phyloP scores from a whole-genome alignment of 2,797 vertebrate genomes.

The Anguilla pacifica region DNA sequence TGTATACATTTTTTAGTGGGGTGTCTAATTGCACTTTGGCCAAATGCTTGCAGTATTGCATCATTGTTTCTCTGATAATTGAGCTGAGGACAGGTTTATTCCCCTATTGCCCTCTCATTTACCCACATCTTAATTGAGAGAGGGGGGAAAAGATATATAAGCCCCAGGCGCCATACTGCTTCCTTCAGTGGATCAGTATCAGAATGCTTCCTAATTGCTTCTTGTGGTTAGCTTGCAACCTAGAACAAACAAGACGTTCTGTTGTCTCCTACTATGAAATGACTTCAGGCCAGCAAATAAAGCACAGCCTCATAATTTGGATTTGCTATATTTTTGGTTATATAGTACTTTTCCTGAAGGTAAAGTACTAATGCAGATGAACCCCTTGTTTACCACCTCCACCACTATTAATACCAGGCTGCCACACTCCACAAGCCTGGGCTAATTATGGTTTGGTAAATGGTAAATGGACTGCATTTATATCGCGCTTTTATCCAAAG shows the following conservation, averaged over 20 bases:
- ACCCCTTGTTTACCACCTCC: neutral
- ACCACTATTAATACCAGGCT: neutral
- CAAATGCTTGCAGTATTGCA: slow-evolving; percentile 10
- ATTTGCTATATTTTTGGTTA: neutral
- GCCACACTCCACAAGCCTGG: neutral
- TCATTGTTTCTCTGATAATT: slow-evolving; percentile 11
- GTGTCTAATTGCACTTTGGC: slow-evolving; percentile 22
- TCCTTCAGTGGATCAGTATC: slow-evolving; percentile 7
- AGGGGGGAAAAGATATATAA: neutral
- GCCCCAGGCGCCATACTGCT: neutral
- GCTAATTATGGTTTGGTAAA: neutral
- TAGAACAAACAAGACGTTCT: neutral
- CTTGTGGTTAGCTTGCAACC: neutral
- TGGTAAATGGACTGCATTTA: no score
- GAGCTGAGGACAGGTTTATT: slow-evolving; percentile 1
- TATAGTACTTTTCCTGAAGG: neutral
- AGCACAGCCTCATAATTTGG: neutral
- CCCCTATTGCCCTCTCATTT: neutral
- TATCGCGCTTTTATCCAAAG: no score
- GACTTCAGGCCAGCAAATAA: neutral
- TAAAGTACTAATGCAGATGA: neutral
- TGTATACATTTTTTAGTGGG: slow-evolving; percentile 6
- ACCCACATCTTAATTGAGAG: slow-evolving; percentile 5
- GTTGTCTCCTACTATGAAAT: neutral
- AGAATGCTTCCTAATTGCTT: neutral